These are phyloP conservation scores for Meandrina meandrites DNA, from an alignment of 92 coral and sea anemone genomes.

Conservation along the genomic window DNA sequence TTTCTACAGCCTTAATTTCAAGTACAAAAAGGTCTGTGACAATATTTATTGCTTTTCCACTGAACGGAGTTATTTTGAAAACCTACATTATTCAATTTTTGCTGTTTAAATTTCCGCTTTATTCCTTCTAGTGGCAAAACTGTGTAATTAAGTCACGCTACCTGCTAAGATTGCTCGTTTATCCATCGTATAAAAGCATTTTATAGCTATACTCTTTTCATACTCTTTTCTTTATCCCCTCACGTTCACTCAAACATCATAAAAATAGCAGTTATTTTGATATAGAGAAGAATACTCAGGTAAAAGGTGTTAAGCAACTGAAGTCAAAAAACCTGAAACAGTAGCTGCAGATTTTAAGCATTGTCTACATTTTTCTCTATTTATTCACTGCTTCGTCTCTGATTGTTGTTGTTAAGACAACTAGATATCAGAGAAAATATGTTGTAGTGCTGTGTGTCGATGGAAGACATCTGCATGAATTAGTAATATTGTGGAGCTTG, in stretches of 20 bases:
- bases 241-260: background rate
- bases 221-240: background rate
- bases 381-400: background rate
- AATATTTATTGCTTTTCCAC: too few species aligned
- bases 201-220: background rate
- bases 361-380: background rate
- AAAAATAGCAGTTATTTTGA: background rate
- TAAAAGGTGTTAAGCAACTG: background rate
- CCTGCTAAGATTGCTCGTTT: background rate
- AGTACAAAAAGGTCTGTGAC: background rate
- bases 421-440: background rate
- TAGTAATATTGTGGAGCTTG: background rate
- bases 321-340: background rate
- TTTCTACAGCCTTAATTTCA: background rate
- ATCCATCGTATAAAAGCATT: background rate
- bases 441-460: background rate
- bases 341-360: background rate
- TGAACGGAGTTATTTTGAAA: background rate
- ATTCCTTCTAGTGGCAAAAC: background rate
- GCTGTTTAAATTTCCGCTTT: background rate
- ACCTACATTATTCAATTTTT: background rate
- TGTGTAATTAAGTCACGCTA: background rate
- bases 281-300: background rate
- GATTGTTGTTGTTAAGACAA: slow-evolving; percentile 6
- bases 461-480: background rate